A percentile compares a stretch with the other conserved stretches of the same genome.
Conservation (phyloP, 2,888 invertebrate genomes). For the Cataglyphis livida region DNA sequence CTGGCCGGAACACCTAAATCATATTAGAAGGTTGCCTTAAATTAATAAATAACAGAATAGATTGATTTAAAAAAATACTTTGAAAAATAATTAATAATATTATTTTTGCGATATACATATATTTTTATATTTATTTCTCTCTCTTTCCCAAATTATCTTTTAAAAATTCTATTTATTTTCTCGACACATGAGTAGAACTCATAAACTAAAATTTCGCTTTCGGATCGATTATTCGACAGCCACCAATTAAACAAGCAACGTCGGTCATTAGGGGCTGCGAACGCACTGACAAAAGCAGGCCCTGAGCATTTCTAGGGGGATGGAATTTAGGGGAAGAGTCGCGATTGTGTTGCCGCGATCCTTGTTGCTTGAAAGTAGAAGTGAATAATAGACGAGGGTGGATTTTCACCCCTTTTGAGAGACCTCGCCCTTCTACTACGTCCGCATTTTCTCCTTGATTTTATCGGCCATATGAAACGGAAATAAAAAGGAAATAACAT, state of each 20-base stretch:
- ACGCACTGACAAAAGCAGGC: constrained; percentile 60
- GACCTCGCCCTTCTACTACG: neutral
- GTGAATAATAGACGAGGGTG: constrained; percentile 59
- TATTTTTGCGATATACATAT: neutral
- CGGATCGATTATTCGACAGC: constrained; percentile 63
- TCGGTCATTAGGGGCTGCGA: constrained; percentile 65
- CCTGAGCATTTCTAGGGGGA: constrained; percentile 1
- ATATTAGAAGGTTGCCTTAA: neutral
- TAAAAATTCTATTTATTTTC: neutral
- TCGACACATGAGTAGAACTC: neutral
- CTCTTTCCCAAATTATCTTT: neutral
- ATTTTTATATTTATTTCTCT: neutral
- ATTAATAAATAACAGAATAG: neutral
- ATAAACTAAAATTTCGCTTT: constrained; percentile 11
- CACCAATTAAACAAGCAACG: constrained; percentile 68
- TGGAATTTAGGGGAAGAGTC: constrained; percentile 43
- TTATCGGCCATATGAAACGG: constrained; percentile 65
- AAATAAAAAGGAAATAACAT: constrained; percentile 74
- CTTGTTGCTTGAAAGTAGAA: constrained; percentile 62
- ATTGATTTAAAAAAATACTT: neutral
- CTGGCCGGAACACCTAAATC: constrained; percentile 90
- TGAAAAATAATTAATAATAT: neutral
- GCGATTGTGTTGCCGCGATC: constrained; percentile 66
- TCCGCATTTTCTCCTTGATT: constrained; percentile 55
- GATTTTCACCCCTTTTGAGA: constrained; percentile 67